Evolutionary conservation across 2,797 vertebrate genomes (phyloP).

Genomic region (Dallia pectoralis): DNA sequence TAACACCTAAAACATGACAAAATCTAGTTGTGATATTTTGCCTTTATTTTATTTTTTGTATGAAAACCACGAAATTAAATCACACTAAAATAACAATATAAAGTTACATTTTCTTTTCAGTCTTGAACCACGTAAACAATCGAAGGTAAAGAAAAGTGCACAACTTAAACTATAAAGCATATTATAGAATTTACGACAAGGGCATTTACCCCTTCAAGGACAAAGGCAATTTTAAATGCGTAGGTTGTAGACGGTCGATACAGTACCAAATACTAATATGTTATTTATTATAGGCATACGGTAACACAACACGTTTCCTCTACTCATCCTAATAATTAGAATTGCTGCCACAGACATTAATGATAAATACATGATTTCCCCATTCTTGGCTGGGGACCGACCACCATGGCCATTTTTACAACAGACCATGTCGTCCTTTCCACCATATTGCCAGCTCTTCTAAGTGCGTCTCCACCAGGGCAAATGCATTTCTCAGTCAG

Average conservation of each 20-base stretch:
- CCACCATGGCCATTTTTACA: conserved; percentile 82
- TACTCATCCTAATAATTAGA: conserved; percentile 26
- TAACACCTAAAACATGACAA: background rate
- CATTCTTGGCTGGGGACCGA: conserved; percentile 62
- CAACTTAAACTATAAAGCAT: conserved; percentile 23
- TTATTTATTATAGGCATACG: conserved; percentile 26
- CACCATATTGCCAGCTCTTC: conserved; percentile 76
- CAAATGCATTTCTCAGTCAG: conserved; percentile 35
- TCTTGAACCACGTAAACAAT: conserved; percentile 1
- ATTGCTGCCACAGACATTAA: conserved; percentile 3
- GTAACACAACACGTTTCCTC: conserved; percentile 44
- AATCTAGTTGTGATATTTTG: conserved; percentile 1
- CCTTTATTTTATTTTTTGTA: conserved; percentile 5
- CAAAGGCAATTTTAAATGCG: conserved; percentile 85
- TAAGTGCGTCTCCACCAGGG: conserved; percentile 32
- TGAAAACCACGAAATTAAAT: conserved; percentile 34
- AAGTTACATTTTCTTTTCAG: conserved; percentile 6
- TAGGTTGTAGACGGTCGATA: conserved; percentile 69
- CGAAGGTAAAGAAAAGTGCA: background rate
- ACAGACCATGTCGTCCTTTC: conserved; percentile 71
- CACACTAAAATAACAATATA: conserved; percentile 8
- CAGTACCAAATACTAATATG: conserved; percentile 41
- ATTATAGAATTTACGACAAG: conserved; percentile 66
- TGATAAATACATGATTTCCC: conserved; percentile 31
- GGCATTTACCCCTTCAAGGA: conserved; percentile 82